A percentile compares a stretch with the other conserved stretches of the same genome.
phyloP scores from a whole-genome alignment of 2,888 invertebrate genomes.

The Siphonodentalium dalli region DNA sequence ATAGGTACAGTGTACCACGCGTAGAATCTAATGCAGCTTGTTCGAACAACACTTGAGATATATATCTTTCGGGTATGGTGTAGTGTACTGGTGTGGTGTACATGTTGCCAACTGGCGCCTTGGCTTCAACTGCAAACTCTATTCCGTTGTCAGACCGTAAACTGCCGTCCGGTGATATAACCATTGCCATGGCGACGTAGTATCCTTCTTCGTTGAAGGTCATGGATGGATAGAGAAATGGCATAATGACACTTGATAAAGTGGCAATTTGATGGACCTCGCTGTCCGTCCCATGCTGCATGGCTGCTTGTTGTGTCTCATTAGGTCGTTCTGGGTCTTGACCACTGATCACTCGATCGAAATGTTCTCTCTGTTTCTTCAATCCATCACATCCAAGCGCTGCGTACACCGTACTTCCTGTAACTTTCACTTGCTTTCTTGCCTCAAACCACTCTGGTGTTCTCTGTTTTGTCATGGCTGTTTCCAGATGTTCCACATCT shows the following conservation, averaged over 20 bases:
- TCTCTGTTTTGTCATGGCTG: constrained; percentile 5
- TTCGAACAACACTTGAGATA: constrained; percentile 9
- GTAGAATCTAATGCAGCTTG: not conserved
- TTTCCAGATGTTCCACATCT: no score
- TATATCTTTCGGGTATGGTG: constrained; percentile 7
- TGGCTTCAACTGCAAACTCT: constrained; percentile 9
- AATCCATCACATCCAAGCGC: constrained; percentile 12
- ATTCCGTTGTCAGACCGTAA: not conserved
- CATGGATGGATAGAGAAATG: constrained; percentile 10
- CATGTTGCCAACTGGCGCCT: constrained; percentile 8
- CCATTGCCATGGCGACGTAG: not conserved
- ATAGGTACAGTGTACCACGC: no score
- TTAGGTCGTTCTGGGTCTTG: not conserved
- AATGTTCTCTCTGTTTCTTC: constrained; percentile 5
- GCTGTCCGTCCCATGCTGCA: constrained; percentile 2
- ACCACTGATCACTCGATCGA: constrained; percentile 5
- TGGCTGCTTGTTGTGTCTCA: constrained; percentile 1
- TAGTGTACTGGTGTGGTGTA: constrained; percentile 4
- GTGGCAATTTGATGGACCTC: constrained; percentile 17
- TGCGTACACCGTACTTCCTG: constrained; percentile 10
- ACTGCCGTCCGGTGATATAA: constrained; percentile 12
- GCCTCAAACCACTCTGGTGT: constrained; percentile 5
- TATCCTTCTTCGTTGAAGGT: constrained; percentile 11
- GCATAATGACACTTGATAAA: constrained; percentile 9
- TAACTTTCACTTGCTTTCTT: not conserved